phyloP scores from a whole-genome alignment of 1,140 invertebrate species.

The Maconellicoccus hirsutus region DNA sequence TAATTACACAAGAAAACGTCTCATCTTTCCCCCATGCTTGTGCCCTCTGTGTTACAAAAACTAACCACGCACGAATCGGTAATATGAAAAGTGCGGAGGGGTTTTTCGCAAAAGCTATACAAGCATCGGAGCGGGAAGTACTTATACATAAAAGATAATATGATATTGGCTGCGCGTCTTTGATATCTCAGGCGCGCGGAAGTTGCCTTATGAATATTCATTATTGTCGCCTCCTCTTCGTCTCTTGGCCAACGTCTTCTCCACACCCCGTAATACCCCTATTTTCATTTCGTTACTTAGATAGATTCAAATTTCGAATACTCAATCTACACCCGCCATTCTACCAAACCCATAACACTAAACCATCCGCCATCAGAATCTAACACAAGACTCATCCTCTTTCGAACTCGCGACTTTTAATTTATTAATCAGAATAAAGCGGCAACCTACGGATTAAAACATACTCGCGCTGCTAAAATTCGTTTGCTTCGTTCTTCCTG shows the following conservation, averaged over 20 bases:
- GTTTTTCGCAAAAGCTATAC: constrained; percentile 8
- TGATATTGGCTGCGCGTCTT: constrained; percentile 21
- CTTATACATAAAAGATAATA: constrained; percentile 23
- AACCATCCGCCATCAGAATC: constrained; percentile 19
- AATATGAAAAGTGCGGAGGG: constrained; percentile 3
- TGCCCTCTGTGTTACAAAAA: background rate
- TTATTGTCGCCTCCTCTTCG: constrained; percentile 12
- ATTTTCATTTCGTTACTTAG: constrained; percentile 21
- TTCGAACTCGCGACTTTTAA: constrained; percentile 19
- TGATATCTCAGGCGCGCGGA: constrained; percentile 21
- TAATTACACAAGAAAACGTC: constrained; percentile 9
- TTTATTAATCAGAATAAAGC: constrained; percentile 21
- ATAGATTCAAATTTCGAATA: constrained; percentile 22
- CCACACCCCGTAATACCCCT: constrained; percentile 10
- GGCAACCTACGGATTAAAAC: constrained; percentile 18
- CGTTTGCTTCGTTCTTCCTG: constrained; percentile 16
- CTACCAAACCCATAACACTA: constrained; percentile 11
- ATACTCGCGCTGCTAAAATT: constrained; percentile 14
- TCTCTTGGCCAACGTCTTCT: background rate
- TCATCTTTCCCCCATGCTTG: background rate
- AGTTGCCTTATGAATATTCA: constrained; percentile 22
- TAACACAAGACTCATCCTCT: constrained; percentile 12
- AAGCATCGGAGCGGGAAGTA: constrained; percentile 6
- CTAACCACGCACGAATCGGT: constrained; percentile 6
- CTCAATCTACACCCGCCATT: constrained; percentile 15